Conservation (phyloP, 1,140 invertebrate species). For the Aphidius gifuensis region DNA sequence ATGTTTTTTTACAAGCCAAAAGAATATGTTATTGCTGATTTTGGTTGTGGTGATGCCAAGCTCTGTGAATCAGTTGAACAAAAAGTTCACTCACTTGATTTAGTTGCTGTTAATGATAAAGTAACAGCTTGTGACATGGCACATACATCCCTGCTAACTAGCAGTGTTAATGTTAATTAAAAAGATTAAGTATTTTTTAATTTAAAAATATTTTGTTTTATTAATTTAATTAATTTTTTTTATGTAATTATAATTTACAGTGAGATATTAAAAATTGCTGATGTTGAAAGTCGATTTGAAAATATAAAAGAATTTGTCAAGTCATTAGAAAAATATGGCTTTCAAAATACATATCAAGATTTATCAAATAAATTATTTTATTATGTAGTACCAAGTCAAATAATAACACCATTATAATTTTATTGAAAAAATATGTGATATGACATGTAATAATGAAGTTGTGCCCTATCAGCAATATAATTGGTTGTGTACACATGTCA, state of each 20-base stretch:
- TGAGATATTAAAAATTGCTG: slow-evolving; percentile 81
- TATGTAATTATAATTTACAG: slow-evolving; percentile 56
- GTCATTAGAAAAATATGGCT: slow-evolving; percentile 68
- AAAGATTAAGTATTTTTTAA: slow-evolving; percentile 62
- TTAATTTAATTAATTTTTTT: background rate
- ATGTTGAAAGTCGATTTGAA: slow-evolving; percentile 82
- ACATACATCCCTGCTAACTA: slow-evolving; percentile 71
- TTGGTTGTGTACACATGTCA: slow-evolving; percentile 87
- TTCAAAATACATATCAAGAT: slow-evolving; percentile 67
- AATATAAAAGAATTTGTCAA: slow-evolving; percentile 68
- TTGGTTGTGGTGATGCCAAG: slow-evolving; percentile 93
- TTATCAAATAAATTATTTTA: slow-evolving; percentile 74
- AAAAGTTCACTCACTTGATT: slow-evolving; percentile 89
- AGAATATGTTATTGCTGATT: slow-evolving; percentile 74
- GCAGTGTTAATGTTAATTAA: slow-evolving; percentile 77
- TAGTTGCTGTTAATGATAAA: slow-evolving; percentile 73
- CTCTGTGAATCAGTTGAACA: slow-evolving; percentile 71
- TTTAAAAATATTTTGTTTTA: slow-evolving; percentile 11
- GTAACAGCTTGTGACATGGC: slow-evolving; percentile 91
- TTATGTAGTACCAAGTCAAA: slow-evolving; percentile 85
- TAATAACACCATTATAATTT: slow-evolving; percentile 89
- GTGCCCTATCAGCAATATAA: slow-evolving; percentile 88
- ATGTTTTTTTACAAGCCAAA: slow-evolving; percentile 62
- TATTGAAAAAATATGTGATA: slow-evolving; percentile 80
- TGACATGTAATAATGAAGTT: slow-evolving; percentile 88